Percentiles rank a stretch among this genome's conserved stretches.
Evolutionary conservation across 2,113 vertebrate genomes (phyloP).

Genomic region (Prionailurus viverrinus): DNA sequence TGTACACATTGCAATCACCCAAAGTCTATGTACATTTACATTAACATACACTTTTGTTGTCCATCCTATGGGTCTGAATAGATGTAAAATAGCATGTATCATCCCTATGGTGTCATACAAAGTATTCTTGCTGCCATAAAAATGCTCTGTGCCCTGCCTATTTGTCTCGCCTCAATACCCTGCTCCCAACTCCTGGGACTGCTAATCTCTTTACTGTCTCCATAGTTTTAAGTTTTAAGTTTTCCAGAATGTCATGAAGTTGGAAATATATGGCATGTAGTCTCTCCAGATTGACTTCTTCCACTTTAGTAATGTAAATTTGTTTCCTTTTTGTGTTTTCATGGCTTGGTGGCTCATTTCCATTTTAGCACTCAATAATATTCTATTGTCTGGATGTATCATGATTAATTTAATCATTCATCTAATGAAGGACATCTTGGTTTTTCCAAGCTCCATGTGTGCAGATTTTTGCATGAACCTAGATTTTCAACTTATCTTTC

Average conservation of each 20-base stretch:
- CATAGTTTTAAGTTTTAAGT: not conserved
- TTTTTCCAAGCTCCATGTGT: not conserved
- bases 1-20: not conserved
- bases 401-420: not conserved
- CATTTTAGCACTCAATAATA: not conserved
- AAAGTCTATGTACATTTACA: not conserved
- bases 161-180: not conserved
- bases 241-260: not conserved
- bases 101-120: not conserved
- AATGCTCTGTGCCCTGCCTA: not conserved
- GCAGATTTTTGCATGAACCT: not conserved
- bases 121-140: not conserved
- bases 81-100: not conserved
- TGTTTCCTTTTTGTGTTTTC: not conserved
- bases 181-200: not conserved
- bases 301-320: not conserved
- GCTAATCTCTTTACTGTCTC: not conserved
- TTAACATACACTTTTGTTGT: not conserved
- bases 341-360: not conserved
- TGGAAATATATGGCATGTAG: not conserved
- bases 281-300: not conserved
- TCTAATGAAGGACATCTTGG: not conserved
- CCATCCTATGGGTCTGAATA: not conserved
- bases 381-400: not conserved
- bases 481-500: not conserved